These are phyloP conservation scores for Linepithema humile DNA, from an alignment of 1,140 invertebrate species.

Conservation along the genomic window DNA sequence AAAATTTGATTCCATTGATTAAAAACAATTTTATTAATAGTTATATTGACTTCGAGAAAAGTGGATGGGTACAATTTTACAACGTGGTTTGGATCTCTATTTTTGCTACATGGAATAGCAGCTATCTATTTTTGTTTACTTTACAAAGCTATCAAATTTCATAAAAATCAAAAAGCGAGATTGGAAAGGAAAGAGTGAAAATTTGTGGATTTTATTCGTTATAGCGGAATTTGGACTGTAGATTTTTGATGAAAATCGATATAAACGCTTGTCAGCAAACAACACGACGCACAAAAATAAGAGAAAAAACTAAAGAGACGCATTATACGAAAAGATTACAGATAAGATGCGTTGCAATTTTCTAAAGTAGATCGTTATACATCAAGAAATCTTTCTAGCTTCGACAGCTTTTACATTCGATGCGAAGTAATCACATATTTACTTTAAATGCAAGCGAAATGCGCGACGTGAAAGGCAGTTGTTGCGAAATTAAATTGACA, in stretches of 20 bases:
- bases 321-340: slow-evolving; percentile 12
- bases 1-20: background rate
- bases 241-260: background rate
- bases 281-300: background rate
- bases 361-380: background rate
- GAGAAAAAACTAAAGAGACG: slow-evolving; percentile 14
- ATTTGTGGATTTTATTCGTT: background rate
- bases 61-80: too few relatives aligned
- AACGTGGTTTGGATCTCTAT: background rate
- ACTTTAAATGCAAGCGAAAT: background rate
- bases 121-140: background rate
- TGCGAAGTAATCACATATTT: background rate
- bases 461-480: background rate
- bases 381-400: background rate
- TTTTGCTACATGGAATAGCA: background rate
- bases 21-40: background rate
- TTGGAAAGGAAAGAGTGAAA: background rate
- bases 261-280: background rate
- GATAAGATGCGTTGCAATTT: slow-evolving; percentile 5
- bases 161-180: background rate
- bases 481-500: slow-evolving; percentile 42
- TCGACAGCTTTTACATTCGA: background rate
- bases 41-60: too few relatives aligned
- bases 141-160: background rate
- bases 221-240: background rate